phyloP scores from a whole-genome alignment of 2,888 invertebrate species.

The Drosophila affinis region DNA sequence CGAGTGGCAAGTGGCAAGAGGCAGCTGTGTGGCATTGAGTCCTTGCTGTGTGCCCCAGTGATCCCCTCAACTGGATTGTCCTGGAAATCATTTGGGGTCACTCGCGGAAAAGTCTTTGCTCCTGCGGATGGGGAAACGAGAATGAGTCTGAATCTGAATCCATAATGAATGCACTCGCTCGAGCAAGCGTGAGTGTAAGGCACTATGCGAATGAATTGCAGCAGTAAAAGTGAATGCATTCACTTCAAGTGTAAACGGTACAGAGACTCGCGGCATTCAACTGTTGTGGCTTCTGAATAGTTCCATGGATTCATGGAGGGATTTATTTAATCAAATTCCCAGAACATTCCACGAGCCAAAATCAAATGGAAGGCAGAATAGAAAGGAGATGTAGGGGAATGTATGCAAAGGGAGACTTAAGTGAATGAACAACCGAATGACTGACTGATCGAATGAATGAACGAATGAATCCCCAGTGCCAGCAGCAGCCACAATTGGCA shows the following conservation, averaged over 20 bases:
- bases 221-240: background rate
- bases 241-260: background rate
- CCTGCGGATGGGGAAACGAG: conserved; percentile 11
- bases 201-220: conserved; percentile 12
- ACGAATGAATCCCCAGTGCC: background rate
- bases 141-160: conserved; percentile 24
- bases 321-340: background rate
- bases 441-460: conserved; percentile 12
- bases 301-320: background rate
- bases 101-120: conserved; percentile 26
- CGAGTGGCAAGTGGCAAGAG: background rate
- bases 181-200: conserved; percentile 1
- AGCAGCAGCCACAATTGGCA: conserved; percentile 33
- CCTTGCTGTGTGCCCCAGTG: background rate
- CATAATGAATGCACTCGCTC: conserved; percentile 38
- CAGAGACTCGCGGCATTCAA: background rate
- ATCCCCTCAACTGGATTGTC: conserved; percentile 15
- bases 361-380: background rate
- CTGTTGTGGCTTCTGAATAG: background rate
- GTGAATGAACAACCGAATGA: background rate
- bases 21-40: background rate
- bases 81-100: conserved; percentile 47
- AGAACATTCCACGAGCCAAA: background rate
- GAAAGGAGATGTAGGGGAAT: background rate
- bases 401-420: background rate